phyloP scores from a whole-genome alignment of 2,113 vertebrate species.

The Macheiramphus alcinus region DNA sequence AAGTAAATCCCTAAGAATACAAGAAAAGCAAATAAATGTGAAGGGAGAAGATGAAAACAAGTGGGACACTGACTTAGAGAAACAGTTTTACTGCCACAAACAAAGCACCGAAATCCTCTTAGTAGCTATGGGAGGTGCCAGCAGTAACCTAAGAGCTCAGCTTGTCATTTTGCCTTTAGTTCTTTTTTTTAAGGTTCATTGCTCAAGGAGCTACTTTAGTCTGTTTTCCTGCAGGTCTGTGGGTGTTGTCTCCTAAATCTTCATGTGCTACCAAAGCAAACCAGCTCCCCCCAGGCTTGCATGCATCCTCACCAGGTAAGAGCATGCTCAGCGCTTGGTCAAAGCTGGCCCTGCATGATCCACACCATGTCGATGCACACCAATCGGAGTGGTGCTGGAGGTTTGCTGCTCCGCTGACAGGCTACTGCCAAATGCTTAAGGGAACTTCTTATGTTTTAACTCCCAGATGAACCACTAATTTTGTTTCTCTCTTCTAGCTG shows the following conservation, averaged over 20 bases:
- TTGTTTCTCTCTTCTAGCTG: background rate
- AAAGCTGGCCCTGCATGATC: background rate
- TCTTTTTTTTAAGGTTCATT: background rate
- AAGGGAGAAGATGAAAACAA: background rate
- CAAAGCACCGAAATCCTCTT: background rate
- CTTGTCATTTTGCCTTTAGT: background rate
- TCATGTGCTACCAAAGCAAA: background rate
- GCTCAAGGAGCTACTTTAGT: background rate
- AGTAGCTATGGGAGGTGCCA: background rate
- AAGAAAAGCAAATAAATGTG: background rate
- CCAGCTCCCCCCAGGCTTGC: accelerated
- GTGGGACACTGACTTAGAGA: background rate
- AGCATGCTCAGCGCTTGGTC: accelerated
- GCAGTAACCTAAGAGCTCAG: background rate
- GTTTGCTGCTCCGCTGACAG: background rate
- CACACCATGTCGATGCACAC: accelerated
- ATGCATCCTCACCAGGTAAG: background rate
- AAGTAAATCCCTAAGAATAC: background rate
- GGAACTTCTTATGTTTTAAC: background rate
- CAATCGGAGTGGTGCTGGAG: accelerated
- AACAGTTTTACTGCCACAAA: background rate
- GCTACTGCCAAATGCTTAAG: background rate
- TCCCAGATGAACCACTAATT: background rate
- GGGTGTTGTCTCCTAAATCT: background rate
- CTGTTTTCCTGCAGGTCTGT: background rate